A percentile compares a stretch with the other conserved stretches of the same genome.
Evolutionary conservation across 2,797 vertebrate species (phyloP).

Genomic region (Synaphobranchus kaupii): DNA sequence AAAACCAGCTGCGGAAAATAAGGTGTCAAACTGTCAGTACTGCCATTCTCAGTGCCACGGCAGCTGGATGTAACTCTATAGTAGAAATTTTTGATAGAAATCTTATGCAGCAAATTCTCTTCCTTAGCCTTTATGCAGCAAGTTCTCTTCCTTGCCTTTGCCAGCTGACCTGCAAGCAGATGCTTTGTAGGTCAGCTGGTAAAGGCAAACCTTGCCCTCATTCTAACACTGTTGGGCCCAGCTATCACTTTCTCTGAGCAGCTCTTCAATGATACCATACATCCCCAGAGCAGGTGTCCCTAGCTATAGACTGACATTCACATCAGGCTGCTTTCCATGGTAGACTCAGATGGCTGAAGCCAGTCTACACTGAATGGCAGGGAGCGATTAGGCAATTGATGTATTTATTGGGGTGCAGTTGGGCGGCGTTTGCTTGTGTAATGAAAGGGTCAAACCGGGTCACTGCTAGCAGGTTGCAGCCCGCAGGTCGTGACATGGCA

Average conservation of each 20-base stretch:
- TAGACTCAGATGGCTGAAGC: neutral
- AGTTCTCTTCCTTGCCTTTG: too few relatives aligned
- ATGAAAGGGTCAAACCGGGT: conserved; percentile 30
- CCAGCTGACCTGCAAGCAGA: neutral
- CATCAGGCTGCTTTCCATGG: conserved; percentile 32
- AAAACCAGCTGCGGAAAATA: too few relatives aligned
- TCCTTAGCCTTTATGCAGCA: too few relatives aligned
- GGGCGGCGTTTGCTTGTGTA: neutral
- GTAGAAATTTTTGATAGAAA: too few relatives aligned
- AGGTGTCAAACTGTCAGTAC: too few relatives aligned
- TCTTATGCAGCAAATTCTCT: too few relatives aligned
- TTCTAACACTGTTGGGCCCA: neutral
- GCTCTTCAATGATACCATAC: neutral
- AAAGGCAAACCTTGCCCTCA: neutral
- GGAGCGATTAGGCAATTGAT: neutral
- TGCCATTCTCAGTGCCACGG: too few relatives aligned
- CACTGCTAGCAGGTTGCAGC: conserved; percentile 23
- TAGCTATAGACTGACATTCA: neutral
- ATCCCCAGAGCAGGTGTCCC: neutral
- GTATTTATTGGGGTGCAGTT: neutral
- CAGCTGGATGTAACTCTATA: too few relatives aligned
- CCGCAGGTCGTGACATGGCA: conserved; percentile 15
- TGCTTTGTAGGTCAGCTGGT: neutral
- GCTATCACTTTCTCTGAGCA: neutral
- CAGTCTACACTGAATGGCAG: too few relatives aligned